Evolutionary conservation across 2,797 vertebrate species (phyloP).

Genomic region (Pempheris klunzingeri): DNA sequence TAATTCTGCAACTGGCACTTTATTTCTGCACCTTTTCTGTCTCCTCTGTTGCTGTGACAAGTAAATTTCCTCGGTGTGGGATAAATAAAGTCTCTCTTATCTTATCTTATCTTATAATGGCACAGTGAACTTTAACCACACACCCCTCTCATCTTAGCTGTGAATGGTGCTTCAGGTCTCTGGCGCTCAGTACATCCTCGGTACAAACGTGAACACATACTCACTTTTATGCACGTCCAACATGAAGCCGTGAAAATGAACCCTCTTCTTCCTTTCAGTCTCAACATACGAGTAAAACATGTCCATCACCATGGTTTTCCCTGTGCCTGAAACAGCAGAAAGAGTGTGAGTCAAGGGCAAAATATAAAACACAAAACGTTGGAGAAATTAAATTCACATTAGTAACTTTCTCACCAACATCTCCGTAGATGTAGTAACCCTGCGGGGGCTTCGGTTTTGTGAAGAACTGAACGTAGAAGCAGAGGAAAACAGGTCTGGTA

Average conservation of each 20-base stretch:
- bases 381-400: neutral
- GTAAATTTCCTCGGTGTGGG: no score
- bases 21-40: no score
- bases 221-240: conserved; percentile 97
- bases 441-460: conserved; percentile 86
- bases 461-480: conserved; percentile 86
- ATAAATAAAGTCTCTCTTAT: no score
- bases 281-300: conserved; percentile 96
- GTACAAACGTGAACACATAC: conserved; percentile 60
- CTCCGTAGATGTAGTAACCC: conserved; percentile 96
- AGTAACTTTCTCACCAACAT: conserved; percentile 90
- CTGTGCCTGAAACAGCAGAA: conserved; percentile 88
- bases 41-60: no score
- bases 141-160: neutral
- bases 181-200: neutral
- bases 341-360: neutral
- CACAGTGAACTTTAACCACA: neutral
- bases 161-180: neutral
- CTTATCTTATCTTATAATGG: no score
- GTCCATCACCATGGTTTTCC: conserved; percentile 99
- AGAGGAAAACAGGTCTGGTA: no score
- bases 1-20: no score
- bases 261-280: conserved; percentile 93
- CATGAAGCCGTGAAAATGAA: conserved; percentile 99
- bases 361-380: neutral